A percentile compares a stretch with the other conserved stretches of the same genome.
Evolutionary conservation across 2,113 vertebrate genomes (phyloP).

Genomic region (Crocuta crocuta): DNA sequence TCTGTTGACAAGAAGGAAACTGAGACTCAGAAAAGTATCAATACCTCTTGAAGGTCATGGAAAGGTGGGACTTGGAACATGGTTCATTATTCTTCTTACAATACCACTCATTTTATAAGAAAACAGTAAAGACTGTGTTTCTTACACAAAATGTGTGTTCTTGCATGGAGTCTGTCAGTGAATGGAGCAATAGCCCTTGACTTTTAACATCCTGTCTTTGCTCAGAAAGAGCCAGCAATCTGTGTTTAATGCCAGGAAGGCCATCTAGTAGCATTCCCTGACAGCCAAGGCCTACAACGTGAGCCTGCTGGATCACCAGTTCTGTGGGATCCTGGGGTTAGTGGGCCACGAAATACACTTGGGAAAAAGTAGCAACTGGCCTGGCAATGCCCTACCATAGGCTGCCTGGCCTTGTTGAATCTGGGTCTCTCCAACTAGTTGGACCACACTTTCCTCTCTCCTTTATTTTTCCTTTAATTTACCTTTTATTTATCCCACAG

Average conservation of each 20-base stretch:
- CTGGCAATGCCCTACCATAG: neutral
- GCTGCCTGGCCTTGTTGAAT: neutral
- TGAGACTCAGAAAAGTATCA: neutral
- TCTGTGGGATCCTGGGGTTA: neutral
- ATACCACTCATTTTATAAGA: neutral
- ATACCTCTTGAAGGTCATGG: neutral
- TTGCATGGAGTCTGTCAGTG: neutral
- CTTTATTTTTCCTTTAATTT: neutral
- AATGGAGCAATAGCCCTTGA: neutral
- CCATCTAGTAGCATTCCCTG: neutral
- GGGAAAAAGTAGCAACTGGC: neutral
- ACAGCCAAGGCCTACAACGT: neutral
- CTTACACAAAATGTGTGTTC: neutral
- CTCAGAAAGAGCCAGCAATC: neutral
- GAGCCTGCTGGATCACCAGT: neutral
- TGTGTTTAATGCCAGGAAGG: neutral
- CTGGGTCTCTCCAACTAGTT: neutral
- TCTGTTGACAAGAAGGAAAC: constrained; percentile 39
- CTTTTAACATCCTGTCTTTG: neutral
- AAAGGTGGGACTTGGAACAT: neutral
- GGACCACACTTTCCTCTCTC: neutral
- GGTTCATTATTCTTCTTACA: neutral
- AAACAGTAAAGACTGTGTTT: neutral
- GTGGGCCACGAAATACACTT: neutral
- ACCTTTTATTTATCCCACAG: neutral